Percentiles rank a stretch among this genome's conserved stretches.
phyloP scores from a whole-genome alignment of 2,888 invertebrate species.

The Syrphus vitripennis region DNA sequence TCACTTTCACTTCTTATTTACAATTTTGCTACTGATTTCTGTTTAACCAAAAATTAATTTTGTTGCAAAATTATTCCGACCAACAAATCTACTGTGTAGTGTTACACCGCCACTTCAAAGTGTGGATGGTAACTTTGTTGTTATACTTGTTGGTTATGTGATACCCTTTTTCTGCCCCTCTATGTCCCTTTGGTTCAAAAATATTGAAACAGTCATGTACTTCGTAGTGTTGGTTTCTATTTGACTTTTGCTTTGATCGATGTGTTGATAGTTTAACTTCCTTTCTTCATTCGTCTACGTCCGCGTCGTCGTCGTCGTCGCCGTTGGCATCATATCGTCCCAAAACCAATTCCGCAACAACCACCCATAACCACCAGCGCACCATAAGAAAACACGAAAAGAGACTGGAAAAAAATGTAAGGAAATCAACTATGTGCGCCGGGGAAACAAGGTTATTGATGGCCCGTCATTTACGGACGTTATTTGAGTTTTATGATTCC shows the following conservation, averaged over 20 bases:
- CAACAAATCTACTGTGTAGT: not conserved
- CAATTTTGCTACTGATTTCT: too few species aligned
- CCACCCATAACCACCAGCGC: not conserved
- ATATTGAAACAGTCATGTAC: not conserved
- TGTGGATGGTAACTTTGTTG: slow-evolving; percentile 52
- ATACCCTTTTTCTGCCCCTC: not conserved
- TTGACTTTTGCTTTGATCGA: slow-evolving; percentile 70
- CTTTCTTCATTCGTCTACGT: slow-evolving; percentile 48
- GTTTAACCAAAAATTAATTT: not conserved
- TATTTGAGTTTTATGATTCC: slow-evolving; percentile 72
- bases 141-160: slow-evolving; percentile 66
- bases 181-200: not conserved
- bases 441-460: slow-evolving; percentile 66
- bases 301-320: too few species aligned
- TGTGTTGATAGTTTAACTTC: slow-evolving; percentile 71
- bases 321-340: too few species aligned
- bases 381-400: not conserved
- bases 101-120: not conserved
- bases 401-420: slow-evolving; percentile 32
- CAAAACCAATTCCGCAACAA: not conserved
- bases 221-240: slow-evolving; percentile 59
- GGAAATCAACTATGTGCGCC: slow-evolving; percentile 48
- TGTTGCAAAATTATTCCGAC: not conserved
- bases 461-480: slow-evolving; percentile 71
- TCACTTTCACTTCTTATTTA: not conserved